Conservation (phyloP, 2,113 vertebrate genomes). For the Brachirus orientalis region DNA sequence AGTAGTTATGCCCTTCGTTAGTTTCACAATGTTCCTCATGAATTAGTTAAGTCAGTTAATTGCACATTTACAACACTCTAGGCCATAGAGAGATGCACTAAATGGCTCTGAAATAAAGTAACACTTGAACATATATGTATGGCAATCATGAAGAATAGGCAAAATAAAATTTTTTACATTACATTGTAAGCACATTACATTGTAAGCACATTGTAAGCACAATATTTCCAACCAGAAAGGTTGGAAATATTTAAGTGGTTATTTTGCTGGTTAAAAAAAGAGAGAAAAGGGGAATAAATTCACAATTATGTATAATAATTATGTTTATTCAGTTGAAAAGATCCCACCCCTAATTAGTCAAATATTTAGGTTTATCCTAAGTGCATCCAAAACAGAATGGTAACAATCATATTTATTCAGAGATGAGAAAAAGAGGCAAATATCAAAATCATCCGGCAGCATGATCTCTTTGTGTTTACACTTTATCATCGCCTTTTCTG, state of each 20-base stretch:
- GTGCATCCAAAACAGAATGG: constrained; percentile 41
- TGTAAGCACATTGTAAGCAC: constrained; percentile 40
- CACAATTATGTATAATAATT: not conserved
- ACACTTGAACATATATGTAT: constrained; percentile 48
- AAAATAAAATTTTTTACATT: constrained; percentile 46
- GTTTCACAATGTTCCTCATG: constrained; percentile 77
- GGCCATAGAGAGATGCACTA: constrained; percentile 70
- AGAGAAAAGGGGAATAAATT: not conserved
- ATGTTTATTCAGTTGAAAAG: too few relatives aligned
- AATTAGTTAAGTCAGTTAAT: constrained; percentile 82
- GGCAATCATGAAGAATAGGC: constrained; percentile 50
- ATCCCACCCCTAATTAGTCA: constrained; percentile 19
- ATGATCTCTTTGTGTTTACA: constrained; percentile 75
- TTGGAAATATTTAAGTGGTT: not conserved
- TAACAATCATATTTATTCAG: constrained; percentile 54
- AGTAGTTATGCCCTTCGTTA: constrained; percentile 80
- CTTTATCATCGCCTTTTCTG: constrained; percentile 70
- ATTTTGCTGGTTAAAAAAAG: not conserved
- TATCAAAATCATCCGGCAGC: constrained; percentile 60
- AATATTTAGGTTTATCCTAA: constrained; percentile 31
- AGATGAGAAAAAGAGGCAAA: constrained; percentile 61
- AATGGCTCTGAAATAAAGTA: constrained; percentile 54
- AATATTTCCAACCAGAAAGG: too few relatives aligned
- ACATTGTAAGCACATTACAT: constrained; percentile 36
- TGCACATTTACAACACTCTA: constrained; percentile 77